These are phyloP conservation scores for Chelonus formosanus DNA, from an alignment of 2,888 invertebrate species.

Conservation along the genomic window DNA sequence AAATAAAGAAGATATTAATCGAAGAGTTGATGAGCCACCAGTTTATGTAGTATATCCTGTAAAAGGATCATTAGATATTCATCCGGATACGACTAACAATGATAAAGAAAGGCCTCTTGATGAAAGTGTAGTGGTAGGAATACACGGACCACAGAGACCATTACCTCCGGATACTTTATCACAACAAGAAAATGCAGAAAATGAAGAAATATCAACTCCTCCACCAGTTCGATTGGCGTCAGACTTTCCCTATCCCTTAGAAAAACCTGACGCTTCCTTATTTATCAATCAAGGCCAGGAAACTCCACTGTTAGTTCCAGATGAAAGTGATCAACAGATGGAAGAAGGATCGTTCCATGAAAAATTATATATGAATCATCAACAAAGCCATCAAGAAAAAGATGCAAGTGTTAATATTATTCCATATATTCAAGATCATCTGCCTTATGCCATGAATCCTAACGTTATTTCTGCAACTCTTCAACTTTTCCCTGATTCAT, in stretches of 20 bases:
- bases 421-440: constrained; percentile 65
- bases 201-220: constrained; percentile 46
- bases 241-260: constrained; percentile 74
- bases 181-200: constrained; percentile 43
- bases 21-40: constrained; percentile 50
- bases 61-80: constrained; percentile 67
- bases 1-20: constrained; percentile 5
- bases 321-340: constrained; percentile 48
- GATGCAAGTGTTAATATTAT: constrained; percentile 63
- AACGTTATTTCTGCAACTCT: constrained; percentile 59
- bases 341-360: constrained; percentile 39
- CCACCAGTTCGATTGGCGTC: constrained; percentile 63
- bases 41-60: constrained; percentile 72
- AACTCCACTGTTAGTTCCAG: constrained; percentile 63
- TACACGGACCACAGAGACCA: constrained; percentile 67
- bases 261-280: constrained; percentile 69
- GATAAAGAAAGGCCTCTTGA: constrained; percentile 58
- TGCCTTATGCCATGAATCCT: constrained; percentile 61
- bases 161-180: constrained; percentile 62
- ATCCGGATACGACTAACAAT: constrained; percentile 57
- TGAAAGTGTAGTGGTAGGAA: constrained; percentile 69
- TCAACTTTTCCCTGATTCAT: constrained; percentile 44
- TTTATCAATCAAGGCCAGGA: constrained; percentile 57
- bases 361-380: constrained; percentile 35
- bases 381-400: constrained; percentile 40